Evolutionary conservation across 2,113 vertebrate genomes (phyloP).

Genomic region (Mesoclemmys tuberculata): DNA sequence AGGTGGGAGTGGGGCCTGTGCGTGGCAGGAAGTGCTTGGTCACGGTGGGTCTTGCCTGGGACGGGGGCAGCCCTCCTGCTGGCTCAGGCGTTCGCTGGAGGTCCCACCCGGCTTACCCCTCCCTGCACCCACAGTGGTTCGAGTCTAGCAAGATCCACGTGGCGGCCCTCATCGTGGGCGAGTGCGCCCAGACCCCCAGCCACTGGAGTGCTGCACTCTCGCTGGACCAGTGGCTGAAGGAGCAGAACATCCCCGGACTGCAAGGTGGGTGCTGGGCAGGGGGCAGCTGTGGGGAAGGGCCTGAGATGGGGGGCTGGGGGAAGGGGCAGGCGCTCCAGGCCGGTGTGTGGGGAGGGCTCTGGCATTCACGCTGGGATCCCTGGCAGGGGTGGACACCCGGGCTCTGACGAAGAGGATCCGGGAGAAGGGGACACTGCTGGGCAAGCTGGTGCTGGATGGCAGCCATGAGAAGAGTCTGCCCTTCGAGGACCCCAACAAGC

Average conservation of each 20-base stretch:
- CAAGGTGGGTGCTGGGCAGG: slow-evolving; percentile 81
- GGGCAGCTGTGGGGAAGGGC: not conserved
- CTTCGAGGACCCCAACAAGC: slow-evolving; percentile 87
- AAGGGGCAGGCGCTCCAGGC: rapidly evolving
- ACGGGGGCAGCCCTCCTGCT: not conserved
- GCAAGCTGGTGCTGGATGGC: slow-evolving; percentile 88
- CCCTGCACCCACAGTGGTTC: slow-evolving; percentile 86
- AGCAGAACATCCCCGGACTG: slow-evolving; percentile 90
- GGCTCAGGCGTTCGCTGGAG: rapidly evolving
- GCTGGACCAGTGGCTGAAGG: slow-evolving; percentile 91
- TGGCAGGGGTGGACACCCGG: slow-evolving; percentile 91
- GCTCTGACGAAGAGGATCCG: slow-evolving; percentile 93
- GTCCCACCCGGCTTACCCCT: not conserved
- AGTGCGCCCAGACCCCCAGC: slow-evolving; percentile 88
- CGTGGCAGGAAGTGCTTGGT: not conserved
- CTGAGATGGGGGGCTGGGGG: not conserved
- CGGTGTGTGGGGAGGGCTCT: rapidly evolving
- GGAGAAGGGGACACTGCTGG: slow-evolving; percentile 92
- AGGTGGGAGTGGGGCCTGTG: rapidly evolving
- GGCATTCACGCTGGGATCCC: not conserved
- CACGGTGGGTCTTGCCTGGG: not conserved
- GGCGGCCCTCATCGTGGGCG: slow-evolving; percentile 91
- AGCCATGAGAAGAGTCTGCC: slow-evolving; percentile 70
- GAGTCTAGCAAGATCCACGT: slow-evolving; percentile 92
- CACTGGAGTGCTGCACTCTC: slow-evolving; percentile 90